Percentiles rank a stretch among this genome's conserved stretches.
Conservation (phyloP, 2,888 invertebrate genomes). For the Cerastis leucographa region DNA sequence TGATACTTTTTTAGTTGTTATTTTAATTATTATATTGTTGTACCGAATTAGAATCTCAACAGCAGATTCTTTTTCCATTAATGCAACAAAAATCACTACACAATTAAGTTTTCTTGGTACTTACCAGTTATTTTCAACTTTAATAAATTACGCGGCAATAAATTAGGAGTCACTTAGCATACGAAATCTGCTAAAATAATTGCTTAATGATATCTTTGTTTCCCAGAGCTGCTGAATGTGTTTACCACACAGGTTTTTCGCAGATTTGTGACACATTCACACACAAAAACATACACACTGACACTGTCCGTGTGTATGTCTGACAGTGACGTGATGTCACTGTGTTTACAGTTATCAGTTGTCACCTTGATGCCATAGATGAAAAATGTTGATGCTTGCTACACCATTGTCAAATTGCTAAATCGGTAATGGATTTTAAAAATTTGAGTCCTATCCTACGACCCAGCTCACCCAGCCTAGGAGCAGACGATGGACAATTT, state of each 20-base stretch:
- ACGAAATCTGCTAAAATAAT: neutral
- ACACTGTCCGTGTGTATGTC: too few relatives aligned
- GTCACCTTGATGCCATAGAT: neutral
- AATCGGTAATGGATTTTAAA: neutral
- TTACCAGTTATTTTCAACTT: neutral
- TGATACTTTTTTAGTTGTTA: neutral
- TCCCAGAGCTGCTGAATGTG: neutral
- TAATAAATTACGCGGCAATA: neutral
- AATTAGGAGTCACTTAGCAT: neutral
- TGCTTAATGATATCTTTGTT: neutral
- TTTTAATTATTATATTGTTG: neutral
- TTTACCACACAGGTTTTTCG: neutral
- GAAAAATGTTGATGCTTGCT: neutral
- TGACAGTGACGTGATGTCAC: neutral
- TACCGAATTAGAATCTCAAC: neutral
- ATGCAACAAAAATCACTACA: constrained; percentile 4
- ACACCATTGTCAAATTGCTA: neutral
- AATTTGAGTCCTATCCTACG: neutral
- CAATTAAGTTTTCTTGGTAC: neutral
- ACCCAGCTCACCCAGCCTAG: too few relatives aligned
- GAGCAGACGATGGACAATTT: neutral
- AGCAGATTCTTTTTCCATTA: constrained; percentile 28
- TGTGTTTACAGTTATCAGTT: neutral
- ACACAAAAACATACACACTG: neutral
- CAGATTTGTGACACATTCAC: neutral